phyloP scores from a whole-genome alignment of 2,888 invertebrate species.

The Nemotelus nigrinus region DNA sequence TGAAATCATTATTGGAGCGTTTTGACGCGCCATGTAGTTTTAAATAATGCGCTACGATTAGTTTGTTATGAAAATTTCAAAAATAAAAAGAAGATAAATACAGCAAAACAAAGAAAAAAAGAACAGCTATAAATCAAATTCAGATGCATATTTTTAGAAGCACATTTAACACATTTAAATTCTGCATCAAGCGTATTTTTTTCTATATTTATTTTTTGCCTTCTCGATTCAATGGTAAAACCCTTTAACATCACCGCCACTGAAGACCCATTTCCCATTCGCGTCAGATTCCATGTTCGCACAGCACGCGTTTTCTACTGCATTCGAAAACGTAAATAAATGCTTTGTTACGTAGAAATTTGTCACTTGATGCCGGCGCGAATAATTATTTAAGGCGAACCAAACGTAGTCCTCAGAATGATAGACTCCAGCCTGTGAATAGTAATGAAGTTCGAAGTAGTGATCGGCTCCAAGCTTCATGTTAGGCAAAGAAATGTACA shows the following conservation, averaged over 20 bases:
- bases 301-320: conserved; percentile 24
- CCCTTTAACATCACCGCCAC: not conserved
- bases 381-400: conserved; percentile 32
- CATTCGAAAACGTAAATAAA: conserved; percentile 35
- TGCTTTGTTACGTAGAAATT: conserved; percentile 40
- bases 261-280: not conserved
- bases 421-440: conserved; percentile 23
- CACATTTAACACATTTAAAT: too few relatives aligned
- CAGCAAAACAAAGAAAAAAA: too few relatives aligned
- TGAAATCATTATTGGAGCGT: too few relatives aligned
- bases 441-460: conserved; percentile 18
- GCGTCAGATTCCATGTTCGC: not conserved
- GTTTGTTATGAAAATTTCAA: too few relatives aligned
- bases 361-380: conserved; percentile 42
- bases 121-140: too few relatives aligned
- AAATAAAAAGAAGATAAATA: too few relatives aligned
- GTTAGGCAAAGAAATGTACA: not conserved
- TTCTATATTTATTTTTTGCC: too few relatives aligned
- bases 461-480: not conserved
- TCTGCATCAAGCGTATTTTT: too few relatives aligned
- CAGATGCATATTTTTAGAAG: too few relatives aligned
- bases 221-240: too few relatives aligned
- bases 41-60: too few relatives aligned
- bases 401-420: conserved; percentile 17
- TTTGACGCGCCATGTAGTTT: too few relatives aligned